Evolutionary conservation across 1,140 invertebrate species (phyloP).

Genomic region (Cataglyphis hispanica): DNA sequence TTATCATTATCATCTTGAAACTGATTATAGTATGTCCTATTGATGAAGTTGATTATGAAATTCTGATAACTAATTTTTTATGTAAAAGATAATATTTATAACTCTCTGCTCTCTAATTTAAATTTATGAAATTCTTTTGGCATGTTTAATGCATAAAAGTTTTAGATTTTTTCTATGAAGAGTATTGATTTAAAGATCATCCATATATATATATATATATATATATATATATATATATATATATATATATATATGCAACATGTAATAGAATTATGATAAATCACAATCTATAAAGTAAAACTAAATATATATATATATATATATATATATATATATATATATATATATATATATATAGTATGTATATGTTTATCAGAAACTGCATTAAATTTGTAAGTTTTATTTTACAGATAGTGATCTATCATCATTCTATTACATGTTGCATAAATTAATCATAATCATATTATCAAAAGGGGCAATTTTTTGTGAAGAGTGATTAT

Average conservation of each 20-base stretch:
- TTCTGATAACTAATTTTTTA: not conserved
- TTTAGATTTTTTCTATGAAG: slow-evolving; percentile 2
- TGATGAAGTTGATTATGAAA: not conserved
- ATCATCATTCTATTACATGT: not conserved
- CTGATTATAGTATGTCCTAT: not conserved
- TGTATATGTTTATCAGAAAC: not conserved
- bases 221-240: slow-evolving; percentile 7
- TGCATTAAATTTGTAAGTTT: slow-evolving; percentile 11
- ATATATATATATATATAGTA: not conserved
- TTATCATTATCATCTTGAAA: slow-evolving; percentile 1
- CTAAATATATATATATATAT: too few relatives aligned
- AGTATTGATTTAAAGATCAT: not conserved
- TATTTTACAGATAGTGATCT: slow-evolving; percentile 1
- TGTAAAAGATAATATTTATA: slow-evolving; percentile 1
- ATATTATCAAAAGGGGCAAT: not conserved
- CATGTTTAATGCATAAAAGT: slow-evolving; percentile 2
- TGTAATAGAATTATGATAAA: too few relatives aligned
- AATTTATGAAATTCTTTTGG: not conserved
- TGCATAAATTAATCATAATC: slow-evolving; percentile 1
- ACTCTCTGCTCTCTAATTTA: not conserved
- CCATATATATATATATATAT: not conserved
- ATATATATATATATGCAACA: slow-evolving; percentile 4
- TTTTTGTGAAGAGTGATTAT: not conserved
- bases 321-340: too few relatives aligned
- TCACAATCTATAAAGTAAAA: too few relatives aligned